phyloP scores from a whole-genome alignment of 1,140 invertebrate genomes.

The Drosophila nikananu region DNA sequence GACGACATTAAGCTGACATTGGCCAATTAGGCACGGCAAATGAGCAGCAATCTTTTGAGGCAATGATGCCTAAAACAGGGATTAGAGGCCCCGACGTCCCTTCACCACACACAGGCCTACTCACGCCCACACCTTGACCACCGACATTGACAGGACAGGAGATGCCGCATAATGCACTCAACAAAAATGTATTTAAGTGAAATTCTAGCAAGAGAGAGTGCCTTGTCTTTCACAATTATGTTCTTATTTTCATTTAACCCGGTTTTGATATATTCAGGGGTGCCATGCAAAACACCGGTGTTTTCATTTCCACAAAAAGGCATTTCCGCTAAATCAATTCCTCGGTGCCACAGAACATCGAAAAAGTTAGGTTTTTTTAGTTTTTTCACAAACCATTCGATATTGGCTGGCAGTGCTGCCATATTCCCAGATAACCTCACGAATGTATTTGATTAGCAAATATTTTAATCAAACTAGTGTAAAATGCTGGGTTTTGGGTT shows the following conservation, averaged over 20 bases:
- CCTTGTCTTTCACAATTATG: neutral
- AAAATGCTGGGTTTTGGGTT: no score
- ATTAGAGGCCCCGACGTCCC: conserved; percentile 20
- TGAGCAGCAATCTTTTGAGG: conserved; percentile 81
- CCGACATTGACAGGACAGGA: conserved; percentile 2
- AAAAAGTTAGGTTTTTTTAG: no score
- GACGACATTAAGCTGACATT: conserved; percentile 79
- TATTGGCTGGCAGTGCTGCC: no score
- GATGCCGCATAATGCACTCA: neutral
- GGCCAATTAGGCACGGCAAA: conserved; percentile 80
- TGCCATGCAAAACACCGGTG: no score
- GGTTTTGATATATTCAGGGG: no score
- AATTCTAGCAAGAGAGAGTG: neutral
- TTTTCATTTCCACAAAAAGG: no score
- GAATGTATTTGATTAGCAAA: no score
- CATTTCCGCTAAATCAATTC: no score
- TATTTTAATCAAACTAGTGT: no score
- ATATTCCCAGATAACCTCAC: no score
- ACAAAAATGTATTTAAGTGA: conserved; percentile 21
- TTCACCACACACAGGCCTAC: conserved; percentile 9
- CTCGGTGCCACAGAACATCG: no score
- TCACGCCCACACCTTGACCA: conserved; percentile 48
- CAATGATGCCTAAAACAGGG: conserved; percentile 75
- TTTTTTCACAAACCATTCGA: no score
- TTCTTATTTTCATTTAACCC: neutral